A percentile compares a stretch with the other conserved stretches of the same genome.
Evolutionary conservation across 2,113 vertebrate genomes (phyloP).

Genomic region (Mormyrus lacerda): DNA sequence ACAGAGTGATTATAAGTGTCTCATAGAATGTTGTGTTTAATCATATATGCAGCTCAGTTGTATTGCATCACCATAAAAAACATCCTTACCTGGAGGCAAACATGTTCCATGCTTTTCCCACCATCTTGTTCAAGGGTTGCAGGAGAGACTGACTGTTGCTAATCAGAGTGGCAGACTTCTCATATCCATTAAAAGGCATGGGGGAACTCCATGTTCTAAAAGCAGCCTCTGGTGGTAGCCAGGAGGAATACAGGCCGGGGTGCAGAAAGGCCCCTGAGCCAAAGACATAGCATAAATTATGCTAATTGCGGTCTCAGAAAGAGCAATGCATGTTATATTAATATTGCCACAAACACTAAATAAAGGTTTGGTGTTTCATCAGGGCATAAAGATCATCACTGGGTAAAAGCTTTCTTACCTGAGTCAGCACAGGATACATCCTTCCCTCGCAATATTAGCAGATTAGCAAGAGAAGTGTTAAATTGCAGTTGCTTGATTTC

Average conservation of each 20-base stretch:
- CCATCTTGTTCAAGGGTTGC: slow-evolving; percentile 74
- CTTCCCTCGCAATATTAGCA: slow-evolving; percentile 86
- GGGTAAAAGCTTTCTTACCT: slow-evolving; percentile 53
- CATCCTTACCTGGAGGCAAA: slow-evolving; percentile 87
- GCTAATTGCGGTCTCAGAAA: neutral
- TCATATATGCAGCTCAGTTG: neutral
- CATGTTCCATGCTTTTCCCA: slow-evolving; percentile 95
- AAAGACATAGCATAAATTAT: slow-evolving; percentile 6
- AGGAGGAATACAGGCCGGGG: slow-evolving; percentile 74
- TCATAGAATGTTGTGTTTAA: neutral
- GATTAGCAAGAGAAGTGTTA: slow-evolving; percentile 84
- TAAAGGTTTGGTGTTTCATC: neutral
- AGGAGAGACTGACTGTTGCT: slow-evolving; percentile 90
- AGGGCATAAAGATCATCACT: neutral
- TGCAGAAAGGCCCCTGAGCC: slow-evolving; percentile 72
- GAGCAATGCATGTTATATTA: neutral
- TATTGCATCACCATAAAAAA: neutral
- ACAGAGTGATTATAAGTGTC: neutral
- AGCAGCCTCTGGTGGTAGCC: slow-evolving; percentile 65
- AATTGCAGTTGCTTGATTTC: slow-evolving; percentile 50
- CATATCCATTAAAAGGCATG: slow-evolving; percentile 80
- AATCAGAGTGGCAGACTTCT: slow-evolving; percentile 81
- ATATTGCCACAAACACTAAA: neutral
- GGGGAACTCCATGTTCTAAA: slow-evolving; percentile 73
- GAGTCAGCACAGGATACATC: slow-evolving; percentile 64